Evolutionary conservation across 1,140 invertebrate species (phyloP).

Genomic region (Babylonia areolata): DNA sequence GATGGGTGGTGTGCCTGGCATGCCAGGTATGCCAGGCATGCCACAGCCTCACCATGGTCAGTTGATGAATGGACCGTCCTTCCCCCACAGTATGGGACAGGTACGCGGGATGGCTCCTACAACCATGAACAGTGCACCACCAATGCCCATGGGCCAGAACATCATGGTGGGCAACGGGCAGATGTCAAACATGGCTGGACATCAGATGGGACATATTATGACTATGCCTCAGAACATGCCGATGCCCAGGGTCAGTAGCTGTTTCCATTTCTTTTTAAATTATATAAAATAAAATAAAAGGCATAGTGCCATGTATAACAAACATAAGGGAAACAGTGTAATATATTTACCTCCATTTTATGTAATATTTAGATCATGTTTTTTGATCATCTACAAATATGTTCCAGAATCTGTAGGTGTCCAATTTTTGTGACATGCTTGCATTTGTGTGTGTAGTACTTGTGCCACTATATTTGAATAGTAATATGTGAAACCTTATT

Average conservation of each 20-base stretch:
- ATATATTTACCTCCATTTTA: no score
- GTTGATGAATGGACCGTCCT: slow-evolving; percentile 73
- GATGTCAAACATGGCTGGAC: slow-evolving; percentile 52
- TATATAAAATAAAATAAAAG: no score
- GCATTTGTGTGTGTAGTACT: no score
- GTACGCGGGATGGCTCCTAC: slow-evolving; percentile 58
- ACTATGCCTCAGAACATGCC: slow-evolving; percentile 54
- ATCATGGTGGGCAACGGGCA: slow-evolving; percentile 58
- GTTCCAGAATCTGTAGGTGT: no score
- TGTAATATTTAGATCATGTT: no score
- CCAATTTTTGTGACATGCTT: no score
- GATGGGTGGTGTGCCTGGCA: slow-evolving; percentile 47
- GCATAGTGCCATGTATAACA: no score
- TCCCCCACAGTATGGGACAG: slow-evolving; percentile 59
- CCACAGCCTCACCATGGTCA: slow-evolving; percentile 62
- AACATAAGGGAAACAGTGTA: no score
- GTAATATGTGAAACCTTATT: no score
- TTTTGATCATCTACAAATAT: no score
- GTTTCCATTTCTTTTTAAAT: no score
- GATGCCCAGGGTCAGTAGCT: slow-evolving; percentile 41
- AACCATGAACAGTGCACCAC: slow-evolving; percentile 46
- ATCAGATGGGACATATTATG: slow-evolving; percentile 64
- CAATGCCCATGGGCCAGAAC: slow-evolving; percentile 58
- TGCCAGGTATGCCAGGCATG: slow-evolving; percentile 35
- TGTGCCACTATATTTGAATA: no score